These are phyloP conservation scores for Malurus cyaneus DNA, from an alignment of 2,113 vertebrate genomes.

Conservation along the genomic window DNA sequence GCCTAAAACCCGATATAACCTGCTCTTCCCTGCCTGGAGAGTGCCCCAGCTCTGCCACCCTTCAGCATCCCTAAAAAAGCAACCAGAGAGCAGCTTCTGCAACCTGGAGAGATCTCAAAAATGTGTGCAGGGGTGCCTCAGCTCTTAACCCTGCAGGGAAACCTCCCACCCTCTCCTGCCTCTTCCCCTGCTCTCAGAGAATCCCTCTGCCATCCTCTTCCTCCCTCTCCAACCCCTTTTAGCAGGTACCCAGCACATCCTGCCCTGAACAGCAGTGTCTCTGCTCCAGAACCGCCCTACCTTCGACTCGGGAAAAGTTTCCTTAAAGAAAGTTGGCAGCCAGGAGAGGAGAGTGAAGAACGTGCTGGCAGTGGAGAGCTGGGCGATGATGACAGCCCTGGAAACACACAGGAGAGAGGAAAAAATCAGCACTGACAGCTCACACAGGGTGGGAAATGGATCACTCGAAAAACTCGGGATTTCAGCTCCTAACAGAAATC, in stretches of 20 bases:
- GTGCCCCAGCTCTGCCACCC: neutral
- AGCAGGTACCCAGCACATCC: accelerated
- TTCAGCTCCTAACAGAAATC: neutral
- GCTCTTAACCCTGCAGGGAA: neutral
- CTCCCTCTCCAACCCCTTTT: neutral
- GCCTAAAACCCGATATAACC: neutral
- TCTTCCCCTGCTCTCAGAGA: neutral
- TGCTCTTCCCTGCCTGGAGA: neutral
- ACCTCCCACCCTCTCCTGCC: neutral
- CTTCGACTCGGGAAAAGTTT: conserved; percentile 91
- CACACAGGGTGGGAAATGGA: neutral
- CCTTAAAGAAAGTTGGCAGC: conserved; percentile 95
- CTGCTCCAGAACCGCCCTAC: conserved; percentile 62
- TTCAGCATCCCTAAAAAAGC: neutral
- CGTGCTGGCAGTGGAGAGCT: conserved; percentile 88
- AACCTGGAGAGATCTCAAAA: neutral
- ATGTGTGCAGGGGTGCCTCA: accelerated
- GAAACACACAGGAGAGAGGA: neutral
- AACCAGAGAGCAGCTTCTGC: neutral
- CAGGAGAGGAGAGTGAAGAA: conserved; percentile 95
- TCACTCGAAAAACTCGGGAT: neutral
- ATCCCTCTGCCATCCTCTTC: neutral
- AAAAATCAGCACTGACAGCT: neutral
- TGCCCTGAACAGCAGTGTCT: accelerated
- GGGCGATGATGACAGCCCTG: conserved; percentile 91